These are phyloP conservation scores for Ispidina lecontei DNA, from an alignment of 2,797 vertebrate genomes.

Conservation along the genomic window DNA sequence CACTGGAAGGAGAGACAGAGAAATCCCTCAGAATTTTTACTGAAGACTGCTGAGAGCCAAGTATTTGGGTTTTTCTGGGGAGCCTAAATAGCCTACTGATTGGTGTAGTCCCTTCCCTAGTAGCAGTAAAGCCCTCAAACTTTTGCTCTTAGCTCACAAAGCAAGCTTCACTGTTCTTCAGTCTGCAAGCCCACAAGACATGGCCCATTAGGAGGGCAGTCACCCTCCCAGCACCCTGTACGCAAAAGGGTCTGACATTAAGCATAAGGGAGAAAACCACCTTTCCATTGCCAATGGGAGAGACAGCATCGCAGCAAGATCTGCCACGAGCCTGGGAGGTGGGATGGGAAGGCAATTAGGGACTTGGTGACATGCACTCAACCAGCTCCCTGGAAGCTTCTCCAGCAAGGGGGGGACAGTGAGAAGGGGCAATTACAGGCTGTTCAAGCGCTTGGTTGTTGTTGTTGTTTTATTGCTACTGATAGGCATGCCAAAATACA, in stretches of 20 bases:
- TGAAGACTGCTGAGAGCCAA: background rate
- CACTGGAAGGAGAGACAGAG: conserved; percentile 6
- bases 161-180: background rate
- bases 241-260: background rate
- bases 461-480: too few relatives aligned
- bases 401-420: background rate
- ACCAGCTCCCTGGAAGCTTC: background rate
- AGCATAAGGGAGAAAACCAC: background rate
- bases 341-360: background rate
- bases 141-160: background rate
- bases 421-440: background rate
- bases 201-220: background rate
- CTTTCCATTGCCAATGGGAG: background rate
- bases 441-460: background rate
- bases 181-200: background rate
- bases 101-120: background rate
- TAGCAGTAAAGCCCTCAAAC: background rate
- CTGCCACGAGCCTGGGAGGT: background rate
- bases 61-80: background rate
- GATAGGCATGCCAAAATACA: background rate
- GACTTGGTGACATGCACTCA: background rate
- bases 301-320: rapidly evolving
- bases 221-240: background rate
- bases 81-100: background rate
- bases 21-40: conserved; percentile 22